Base-by-base conservation (phyloP, 2,888 invertebrate genomes). In the Mamestra brassicae region DNA sequence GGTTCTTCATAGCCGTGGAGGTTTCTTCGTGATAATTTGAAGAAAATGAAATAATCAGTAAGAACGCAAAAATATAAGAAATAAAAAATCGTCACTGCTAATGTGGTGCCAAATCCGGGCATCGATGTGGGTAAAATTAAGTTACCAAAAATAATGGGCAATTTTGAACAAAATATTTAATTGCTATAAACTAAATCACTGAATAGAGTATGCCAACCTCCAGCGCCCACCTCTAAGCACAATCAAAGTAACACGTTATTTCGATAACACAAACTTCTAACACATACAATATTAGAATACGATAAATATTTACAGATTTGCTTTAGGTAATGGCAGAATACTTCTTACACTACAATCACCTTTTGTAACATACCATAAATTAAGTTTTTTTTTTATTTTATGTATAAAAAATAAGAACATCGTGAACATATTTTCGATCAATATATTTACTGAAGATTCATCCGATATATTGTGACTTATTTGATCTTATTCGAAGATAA, bases 181-280 rank as follows among this genome's bases (percentile, higher is more conserved):
- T 94, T 94, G 92, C 92, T 92, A 92, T 93, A 87, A 95, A 95
- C 92, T 94, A 95, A 95, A 95, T 94, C 93, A 95, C 95, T 95
- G 93, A 93, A 92, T 91, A 93, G 90, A 92, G 92, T 93, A 93
- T 91, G 93, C 93, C 91, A 90, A 90, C 92, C 89, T 92, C 90
- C 92, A 90, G 90, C 90, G 90, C 90, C 90, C 88, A 90, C 88
- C 90, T 88, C 89, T 90, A 94, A 92, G 93, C 93, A 93, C 89
- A 92, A 91, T 90, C 90, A 92, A 92, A 93, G 87, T 92, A 93
- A 93, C 92, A 93, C 91, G 89, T 82, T 86, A 91, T 91, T 89
- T 91, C 87, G 15, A 90, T 90, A 93, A 94, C 92, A 92, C 90
- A 93, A 91, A 90, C 86, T 89, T 91, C 90, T 93, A 91, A 90